Evolutionary conservation across 2,113 vertebrate genomes (phyloP).

Genomic region (pig (Sus scrofa)): DNA sequence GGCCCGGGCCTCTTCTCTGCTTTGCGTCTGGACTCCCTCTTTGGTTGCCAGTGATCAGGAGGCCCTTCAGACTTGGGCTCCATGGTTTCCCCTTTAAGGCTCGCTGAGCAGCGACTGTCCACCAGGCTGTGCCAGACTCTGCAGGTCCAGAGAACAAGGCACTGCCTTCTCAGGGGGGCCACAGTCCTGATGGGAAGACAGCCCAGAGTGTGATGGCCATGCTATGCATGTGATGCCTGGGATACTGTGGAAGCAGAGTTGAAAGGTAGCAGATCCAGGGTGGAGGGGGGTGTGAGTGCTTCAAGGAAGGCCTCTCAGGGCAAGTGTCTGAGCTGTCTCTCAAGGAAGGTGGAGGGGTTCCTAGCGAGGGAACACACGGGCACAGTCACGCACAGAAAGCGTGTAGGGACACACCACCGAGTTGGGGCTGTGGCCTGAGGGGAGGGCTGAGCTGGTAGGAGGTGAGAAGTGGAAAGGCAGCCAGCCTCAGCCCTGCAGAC

Average conservation of each 20-base stretch:
- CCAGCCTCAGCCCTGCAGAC: too few relatives aligned
- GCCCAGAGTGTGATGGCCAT: not conserved
- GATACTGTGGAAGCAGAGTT: not conserved
- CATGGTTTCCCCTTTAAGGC: not conserved
- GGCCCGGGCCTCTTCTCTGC: not conserved
- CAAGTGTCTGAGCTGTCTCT: not conserved
- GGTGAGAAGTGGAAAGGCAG: not conserved
- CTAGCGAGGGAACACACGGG: accelerated
- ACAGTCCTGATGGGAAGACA: not conserved
- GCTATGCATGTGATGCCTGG: not conserved
- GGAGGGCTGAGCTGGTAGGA: too few relatives aligned
- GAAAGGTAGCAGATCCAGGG: not conserved
- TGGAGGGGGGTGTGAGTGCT: not conserved
- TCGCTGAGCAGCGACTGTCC: not conserved
- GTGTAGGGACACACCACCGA: too few relatives aligned
- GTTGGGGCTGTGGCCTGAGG: not conserved
- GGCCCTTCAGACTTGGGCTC: not conserved
- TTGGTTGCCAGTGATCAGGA: not conserved
- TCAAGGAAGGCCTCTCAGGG: not conserved
- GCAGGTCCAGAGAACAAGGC: not conserved
- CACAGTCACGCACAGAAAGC: not conserved
- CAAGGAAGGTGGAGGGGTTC: not conserved
- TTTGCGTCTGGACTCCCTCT: not conserved
- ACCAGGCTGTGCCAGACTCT: not conserved
- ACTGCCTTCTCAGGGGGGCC: not conserved